These are phyloP conservation scores for Muntiacus reevesi DNA, from an alignment of 2,113 vertebrate species.

Conservation along the genomic window DNA sequence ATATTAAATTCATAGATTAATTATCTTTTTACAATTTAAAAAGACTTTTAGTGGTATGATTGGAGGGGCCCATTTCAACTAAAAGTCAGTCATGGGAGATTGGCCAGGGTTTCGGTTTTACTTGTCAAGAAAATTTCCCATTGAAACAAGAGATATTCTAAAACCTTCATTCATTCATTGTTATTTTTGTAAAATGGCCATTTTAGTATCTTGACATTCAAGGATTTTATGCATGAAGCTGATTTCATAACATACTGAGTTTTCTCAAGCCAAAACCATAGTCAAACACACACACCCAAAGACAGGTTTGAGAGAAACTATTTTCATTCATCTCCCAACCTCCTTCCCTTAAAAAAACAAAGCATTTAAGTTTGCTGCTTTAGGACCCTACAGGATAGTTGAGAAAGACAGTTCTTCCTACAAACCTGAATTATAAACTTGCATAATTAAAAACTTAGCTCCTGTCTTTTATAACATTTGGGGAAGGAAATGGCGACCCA, in stretches of 20 bases:
- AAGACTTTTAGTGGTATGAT: background rate
- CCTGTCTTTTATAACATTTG: background rate
- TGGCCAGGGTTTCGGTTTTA: background rate
- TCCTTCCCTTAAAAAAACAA: background rate
- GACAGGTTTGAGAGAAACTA: background rate
- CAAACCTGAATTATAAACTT: background rate
- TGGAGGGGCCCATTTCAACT: background rate
- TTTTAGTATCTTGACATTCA: background rate
- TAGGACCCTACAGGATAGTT: background rate
- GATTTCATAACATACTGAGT: background rate
- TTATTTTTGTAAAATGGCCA: background rate
- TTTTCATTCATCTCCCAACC: background rate
- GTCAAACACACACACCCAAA: background rate
- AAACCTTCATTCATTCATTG: background rate
- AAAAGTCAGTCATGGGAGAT: background rate
- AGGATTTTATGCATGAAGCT: background rate
- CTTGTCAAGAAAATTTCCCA: background rate
- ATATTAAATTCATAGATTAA: background rate
- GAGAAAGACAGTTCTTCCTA: background rate
- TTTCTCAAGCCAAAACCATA: background rate
- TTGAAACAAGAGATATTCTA: background rate
- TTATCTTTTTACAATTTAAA: background rate
- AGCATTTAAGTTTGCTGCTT: background rate
- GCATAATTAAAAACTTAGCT: background rate
- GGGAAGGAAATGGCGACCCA: background rate